Evolutionary conservation across 2,113 vertebrate genomes (phyloP).

Genomic region (Tonatia bakeri): DNA sequence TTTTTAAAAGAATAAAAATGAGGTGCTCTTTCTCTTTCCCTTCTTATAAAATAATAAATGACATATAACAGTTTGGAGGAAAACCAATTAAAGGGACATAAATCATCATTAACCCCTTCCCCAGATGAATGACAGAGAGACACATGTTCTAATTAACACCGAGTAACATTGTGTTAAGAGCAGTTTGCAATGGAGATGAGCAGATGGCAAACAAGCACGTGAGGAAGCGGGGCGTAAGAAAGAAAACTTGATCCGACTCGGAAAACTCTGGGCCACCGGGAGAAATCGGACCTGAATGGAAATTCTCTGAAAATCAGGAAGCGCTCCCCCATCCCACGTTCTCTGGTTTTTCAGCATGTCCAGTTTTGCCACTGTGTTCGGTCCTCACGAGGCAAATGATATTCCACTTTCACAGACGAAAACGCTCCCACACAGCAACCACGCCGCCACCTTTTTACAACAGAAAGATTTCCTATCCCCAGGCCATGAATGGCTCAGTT

Average conservation of each 20-base stretch:
- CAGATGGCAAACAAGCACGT: constrained; percentile 46
- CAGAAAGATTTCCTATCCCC: constrained; percentile 50
- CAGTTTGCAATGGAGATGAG: constrained; percentile 69
- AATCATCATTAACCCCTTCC: constrained; percentile 71
- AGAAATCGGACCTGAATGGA: neutral
- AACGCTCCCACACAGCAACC: neutral
- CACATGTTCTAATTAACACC: constrained; percentile 76
- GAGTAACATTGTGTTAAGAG: constrained; percentile 63
- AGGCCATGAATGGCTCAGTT: constrained; percentile 9
- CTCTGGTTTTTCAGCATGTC: neutral
- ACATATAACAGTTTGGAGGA: constrained; percentile 59
- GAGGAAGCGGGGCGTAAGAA: neutral
- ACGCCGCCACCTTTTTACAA: neutral
- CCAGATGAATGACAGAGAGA: constrained; percentile 73
- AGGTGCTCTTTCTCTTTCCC: neutral
- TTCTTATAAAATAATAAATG: constrained; percentile 59
- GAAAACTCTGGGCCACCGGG: neutral
- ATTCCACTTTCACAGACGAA: neutral
- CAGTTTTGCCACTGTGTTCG: neutral
- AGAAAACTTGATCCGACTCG: neutral
- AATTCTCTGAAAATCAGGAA: neutral
- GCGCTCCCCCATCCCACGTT: fast-evolving
- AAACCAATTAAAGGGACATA: constrained; percentile 75
- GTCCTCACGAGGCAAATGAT: neutral
- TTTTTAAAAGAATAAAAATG: constrained; percentile 67